phyloP scores from a whole-genome alignment of 2,113 vertebrate species.

The Thryonomys swinderianus region DNA sequence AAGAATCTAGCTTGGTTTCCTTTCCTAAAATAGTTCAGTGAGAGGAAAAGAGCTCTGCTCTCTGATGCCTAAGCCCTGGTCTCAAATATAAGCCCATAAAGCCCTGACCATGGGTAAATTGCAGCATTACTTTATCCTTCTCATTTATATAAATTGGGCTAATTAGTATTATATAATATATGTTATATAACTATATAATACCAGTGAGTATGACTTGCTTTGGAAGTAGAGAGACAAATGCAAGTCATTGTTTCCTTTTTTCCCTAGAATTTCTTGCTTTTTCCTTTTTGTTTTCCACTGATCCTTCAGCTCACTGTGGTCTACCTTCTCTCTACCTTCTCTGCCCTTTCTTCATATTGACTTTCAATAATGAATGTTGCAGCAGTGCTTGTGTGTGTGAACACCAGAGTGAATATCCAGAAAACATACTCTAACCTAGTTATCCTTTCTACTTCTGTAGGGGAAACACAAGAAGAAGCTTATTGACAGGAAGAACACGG shows the following conservation, averaged over 20 bases:
- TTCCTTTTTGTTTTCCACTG: neutral
- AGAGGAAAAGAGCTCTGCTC: neutral
- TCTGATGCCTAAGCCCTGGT: neutral
- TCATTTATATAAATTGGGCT: neutral
- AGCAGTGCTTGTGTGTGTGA: neutral
- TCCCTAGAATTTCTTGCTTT: neutral
- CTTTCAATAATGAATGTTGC: neutral
- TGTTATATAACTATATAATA: neutral
- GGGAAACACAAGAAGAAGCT: slow-evolving; percentile 81
- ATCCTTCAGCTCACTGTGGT: neutral
- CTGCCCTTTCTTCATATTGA: neutral
- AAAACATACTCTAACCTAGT: slow-evolving; percentile 51
- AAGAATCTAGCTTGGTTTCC: slow-evolving; percentile 1
- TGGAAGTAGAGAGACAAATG: neutral
- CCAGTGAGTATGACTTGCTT: neutral
- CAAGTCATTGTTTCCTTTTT: neutral
- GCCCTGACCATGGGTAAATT: neutral
- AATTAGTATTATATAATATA: no score
- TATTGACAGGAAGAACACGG: slow-evolving; percentile 82
- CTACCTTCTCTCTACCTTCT: neutral
- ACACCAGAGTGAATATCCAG: slow-evolving; percentile 24
- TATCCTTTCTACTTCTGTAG: slow-evolving; percentile 79
- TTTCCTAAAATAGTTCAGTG: slow-evolving; percentile 2
- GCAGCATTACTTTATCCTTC: neutral
- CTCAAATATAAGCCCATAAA: neutral